Conservation (phyloP, 2,113 vertebrate genomes). For the Dendrocopos noguchii region DNA sequence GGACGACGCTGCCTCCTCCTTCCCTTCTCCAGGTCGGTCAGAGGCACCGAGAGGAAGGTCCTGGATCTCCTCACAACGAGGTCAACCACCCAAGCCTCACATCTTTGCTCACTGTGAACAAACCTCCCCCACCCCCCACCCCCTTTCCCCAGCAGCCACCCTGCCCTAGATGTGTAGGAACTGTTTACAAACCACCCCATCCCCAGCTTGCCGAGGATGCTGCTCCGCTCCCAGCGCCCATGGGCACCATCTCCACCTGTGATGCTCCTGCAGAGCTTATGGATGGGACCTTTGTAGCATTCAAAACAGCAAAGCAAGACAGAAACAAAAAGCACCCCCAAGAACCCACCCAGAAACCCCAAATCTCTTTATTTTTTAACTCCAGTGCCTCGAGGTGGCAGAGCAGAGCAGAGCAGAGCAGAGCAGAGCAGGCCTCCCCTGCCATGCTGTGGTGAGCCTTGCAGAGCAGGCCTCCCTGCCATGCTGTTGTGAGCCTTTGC, state of each 20-base stretch:
- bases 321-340: no score
- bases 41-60: background rate
- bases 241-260: background rate
- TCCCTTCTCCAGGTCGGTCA: background rate
- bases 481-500: background rate
- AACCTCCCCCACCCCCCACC: no score
- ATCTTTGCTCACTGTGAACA: slow-evolving; percentile 17
- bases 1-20: accelerated
- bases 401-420: no score
- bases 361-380: slow-evolving; percentile 22
- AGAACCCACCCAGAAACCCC: background rate
- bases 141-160: background rate
- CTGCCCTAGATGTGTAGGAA: slow-evolving; percentile 37
- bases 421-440: no score
- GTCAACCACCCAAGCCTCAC: background rate
- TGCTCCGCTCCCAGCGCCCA: accelerated
- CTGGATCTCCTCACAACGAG: accelerated
- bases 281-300: background rate
- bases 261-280: background rate
- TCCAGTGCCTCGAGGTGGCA: background rate
- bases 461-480: no score
- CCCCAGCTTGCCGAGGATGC: background rate
- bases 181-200: slow-evolving; percentile 7
- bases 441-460: background rate
- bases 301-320: no score